Base-by-base conservation (phyloP, 1,140 invertebrate species). In the Zaprionus kolodkinae region DNA sequence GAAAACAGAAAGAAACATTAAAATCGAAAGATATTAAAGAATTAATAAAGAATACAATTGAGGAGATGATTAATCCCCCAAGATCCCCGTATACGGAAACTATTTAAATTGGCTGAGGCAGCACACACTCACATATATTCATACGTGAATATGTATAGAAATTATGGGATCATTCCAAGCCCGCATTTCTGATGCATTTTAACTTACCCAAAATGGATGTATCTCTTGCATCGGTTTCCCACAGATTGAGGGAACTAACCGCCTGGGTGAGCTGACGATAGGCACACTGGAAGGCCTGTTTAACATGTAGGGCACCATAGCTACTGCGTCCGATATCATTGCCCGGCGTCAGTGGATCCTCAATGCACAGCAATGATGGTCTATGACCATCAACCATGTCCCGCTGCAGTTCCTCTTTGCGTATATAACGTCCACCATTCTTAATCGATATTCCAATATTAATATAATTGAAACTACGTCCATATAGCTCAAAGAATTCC, bases 401-500 rank as follows among this genome's bases (percentile, higher is more conserved):
- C 91, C 95, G 95, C 92, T 98, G 96, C 92, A 97, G 96, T 87
- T 99, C 97, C 86, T 99, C 97, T 94, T 99, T 99, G 60, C 97
- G 96, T 89, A 99, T 96, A 93, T 99, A 99, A 69, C 95, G 95
- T 56, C 98, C 98, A 45, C 98, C 98, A 92, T 98, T 96, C 93
- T 98, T 98, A 65, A 99, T 96, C 56, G 98, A 94, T 87, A 99
- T 99, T 5, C 96, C 99, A 78, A 97, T 98, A 90, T 97, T 97
- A 77, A 98, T 95, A 91, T 99, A 98, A 93, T 99, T 99, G 93
- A 99, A 99, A 92, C 98, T 97, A 68, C 97, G 94, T 25, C 99
- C 99, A 93, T 99, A 99, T 33, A 99, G 93, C 93, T 99, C 98
- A 92, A 99, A 98, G 94, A 99, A 99, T 94, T 99, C 98, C 69